Evolutionary conservation across 2,113 vertebrate species (phyloP).

Genomic region (Rafetus swinhoei): DNA sequence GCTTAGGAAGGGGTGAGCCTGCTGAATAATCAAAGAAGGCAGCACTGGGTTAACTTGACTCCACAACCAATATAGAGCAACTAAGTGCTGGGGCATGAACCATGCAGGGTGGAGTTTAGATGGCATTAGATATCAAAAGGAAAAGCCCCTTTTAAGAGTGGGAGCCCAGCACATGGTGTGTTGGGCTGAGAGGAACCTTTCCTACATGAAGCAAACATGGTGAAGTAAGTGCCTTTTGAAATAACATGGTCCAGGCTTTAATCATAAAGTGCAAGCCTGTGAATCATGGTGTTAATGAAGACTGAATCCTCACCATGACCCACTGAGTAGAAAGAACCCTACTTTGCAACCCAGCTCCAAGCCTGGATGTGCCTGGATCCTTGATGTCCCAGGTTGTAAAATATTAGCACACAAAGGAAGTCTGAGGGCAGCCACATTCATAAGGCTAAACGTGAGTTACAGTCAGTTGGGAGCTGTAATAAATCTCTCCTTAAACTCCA

Average conservation of each 20-base stretch:
- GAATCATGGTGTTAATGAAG: too few species aligned
- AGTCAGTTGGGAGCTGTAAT: neutral
- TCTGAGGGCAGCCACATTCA: neutral
- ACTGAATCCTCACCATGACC: too few species aligned
- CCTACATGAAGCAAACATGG: neutral
- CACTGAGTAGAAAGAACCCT: too few species aligned
- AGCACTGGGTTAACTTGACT: neutral
- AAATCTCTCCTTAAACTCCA: neutral
- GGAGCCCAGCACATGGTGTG: neutral
- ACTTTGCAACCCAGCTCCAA: too few species aligned
- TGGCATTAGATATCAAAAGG: too few species aligned
- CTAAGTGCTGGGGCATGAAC: neutral
- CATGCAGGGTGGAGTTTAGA: neutral
- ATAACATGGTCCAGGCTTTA: too few species aligned
- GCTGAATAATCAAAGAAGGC: neutral
- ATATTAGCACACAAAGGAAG: too few species aligned
- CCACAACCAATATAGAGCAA: neutral
- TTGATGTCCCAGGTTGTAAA: too few species aligned
- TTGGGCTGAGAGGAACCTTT: neutral
- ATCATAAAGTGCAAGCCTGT: too few species aligned
- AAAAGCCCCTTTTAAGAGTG: neutral
- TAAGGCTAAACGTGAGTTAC: neutral
- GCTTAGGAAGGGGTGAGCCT: neutral
- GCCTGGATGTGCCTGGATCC: too few species aligned
- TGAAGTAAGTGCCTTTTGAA: too few species aligned